phyloP scores from a whole-genome alignment of 1,140 invertebrate genomes.

The Anastrepha obliqua region DNA sequence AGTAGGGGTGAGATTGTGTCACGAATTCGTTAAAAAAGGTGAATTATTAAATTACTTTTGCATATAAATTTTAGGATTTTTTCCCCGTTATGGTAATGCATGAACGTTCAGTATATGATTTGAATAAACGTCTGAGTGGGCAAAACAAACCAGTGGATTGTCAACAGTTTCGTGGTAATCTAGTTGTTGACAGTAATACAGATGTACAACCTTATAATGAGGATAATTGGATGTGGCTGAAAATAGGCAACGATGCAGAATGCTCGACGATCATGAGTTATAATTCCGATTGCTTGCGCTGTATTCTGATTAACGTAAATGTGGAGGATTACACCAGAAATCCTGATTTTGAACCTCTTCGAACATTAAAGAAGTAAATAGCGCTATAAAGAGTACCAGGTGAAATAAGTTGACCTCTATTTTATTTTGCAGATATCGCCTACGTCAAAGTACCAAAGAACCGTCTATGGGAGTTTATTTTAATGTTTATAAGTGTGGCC shows the following conservation, averaged over 20 bases:
- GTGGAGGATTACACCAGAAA: conserved; percentile 75
- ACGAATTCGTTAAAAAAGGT: background rate
- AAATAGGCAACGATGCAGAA: conserved; percentile 62
- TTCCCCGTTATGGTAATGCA: conserved; percentile 70
- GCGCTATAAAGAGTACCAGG: background rate
- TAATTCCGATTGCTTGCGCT: conserved; percentile 69
- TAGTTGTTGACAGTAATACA: conserved; percentile 63
- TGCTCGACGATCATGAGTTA: conserved; percentile 59
- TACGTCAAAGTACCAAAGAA: conserved; percentile 39
- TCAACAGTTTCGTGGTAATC: conserved; percentile 73
- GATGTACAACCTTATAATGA: conserved; percentile 71
- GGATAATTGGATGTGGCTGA: conserved; percentile 70
- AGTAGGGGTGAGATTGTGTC: background rate
- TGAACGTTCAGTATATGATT: conserved; percentile 69
- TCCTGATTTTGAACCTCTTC: conserved; percentile 75
- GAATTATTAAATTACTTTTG: background rate
- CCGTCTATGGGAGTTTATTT: conserved; percentile 58
- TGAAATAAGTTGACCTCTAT: too few species aligned
- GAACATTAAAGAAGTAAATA: conserved; percentile 70
- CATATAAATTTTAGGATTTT: conserved; percentile 63
- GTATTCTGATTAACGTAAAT: conserved; percentile 77
- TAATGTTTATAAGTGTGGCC: conserved; percentile 54
- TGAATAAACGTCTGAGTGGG: conserved; percentile 63
- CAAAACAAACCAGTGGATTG: conserved; percentile 58
- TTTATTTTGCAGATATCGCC: conserved; percentile 53